These are phyloP conservation scores for Stigmatopora nigra DNA, from an alignment of 2,113 vertebrate genomes.

Conservation along the genomic window DNA sequence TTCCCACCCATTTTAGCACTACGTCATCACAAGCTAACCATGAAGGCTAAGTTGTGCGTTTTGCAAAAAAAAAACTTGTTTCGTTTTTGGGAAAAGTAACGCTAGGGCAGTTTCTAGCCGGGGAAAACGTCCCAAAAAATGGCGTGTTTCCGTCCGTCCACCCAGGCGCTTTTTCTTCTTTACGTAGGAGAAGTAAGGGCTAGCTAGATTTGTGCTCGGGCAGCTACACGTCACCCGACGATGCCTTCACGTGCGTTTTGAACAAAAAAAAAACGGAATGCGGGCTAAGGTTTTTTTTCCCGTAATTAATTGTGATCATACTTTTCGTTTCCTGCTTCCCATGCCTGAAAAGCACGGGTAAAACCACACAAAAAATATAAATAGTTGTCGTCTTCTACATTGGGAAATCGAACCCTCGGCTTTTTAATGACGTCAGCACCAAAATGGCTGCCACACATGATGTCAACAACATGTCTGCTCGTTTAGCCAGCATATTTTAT, in stretches of 20 bases:
- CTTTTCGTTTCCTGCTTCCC: constrained; percentile 10
- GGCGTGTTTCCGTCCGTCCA: constrained; percentile 8
- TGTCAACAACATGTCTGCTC: constrained; percentile 33
- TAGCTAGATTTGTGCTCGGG: constrained; percentile 69
- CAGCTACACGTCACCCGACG: constrained; percentile 70
- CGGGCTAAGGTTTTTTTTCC: not conserved
- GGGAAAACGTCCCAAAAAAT: constrained; percentile 8
- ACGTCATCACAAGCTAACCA: constrained; percentile 19
- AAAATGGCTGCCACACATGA: constrained; percentile 45
- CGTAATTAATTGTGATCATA: constrained; percentile 40
- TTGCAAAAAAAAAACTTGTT: not conserved
- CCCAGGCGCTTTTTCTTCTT: constrained; percentile 56
- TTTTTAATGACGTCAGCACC: constrained; percentile 18
- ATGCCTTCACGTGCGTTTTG: constrained; percentile 59
- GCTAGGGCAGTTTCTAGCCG: constrained; percentile 35
- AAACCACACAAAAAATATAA: constrained; percentile 24
- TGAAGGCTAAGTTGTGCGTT: constrained; percentile 18
- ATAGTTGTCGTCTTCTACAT: constrained; percentile 30
- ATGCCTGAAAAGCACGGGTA: constrained; percentile 64
- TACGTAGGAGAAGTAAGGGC: constrained; percentile 74
- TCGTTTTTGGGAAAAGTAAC: constrained; percentile 55
- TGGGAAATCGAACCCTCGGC: constrained; percentile 19
- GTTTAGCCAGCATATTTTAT: constrained; percentile 23
- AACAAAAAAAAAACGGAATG: constrained; percentile 3
- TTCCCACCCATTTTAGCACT: constrained; percentile 21